Base-by-base conservation (phyloP, 2,113 vertebrate species). In the Telmatochromis bifrenatus region DNA sequence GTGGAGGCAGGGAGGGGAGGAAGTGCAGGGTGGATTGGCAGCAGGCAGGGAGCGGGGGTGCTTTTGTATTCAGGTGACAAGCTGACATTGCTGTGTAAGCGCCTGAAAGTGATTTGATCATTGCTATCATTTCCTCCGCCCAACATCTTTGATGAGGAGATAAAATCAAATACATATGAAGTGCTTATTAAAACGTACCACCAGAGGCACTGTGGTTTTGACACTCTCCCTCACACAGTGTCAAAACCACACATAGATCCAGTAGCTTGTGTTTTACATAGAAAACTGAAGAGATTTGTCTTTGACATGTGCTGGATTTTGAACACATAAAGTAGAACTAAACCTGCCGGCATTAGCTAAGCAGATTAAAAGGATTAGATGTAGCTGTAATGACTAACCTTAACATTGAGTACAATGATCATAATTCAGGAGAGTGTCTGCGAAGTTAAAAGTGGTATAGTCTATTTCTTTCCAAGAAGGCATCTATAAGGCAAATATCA, bases 51-150 rank as follows among this genome's bases (percentile, higher is more conserved):
- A 23, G 37, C 3, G n/a, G 87, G 87, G 73, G 49, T 87, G 86
- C 89, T 92, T 92, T 92, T 1, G 85, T 93, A 93, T 92, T 91
- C 90, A 91, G 90, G 90, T 91, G 93, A 93, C 6, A 83, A 88
- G 87, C 84, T 94, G 91, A 94, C 92, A 89, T 95, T 92, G 94
- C 91, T 86, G 88, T 87, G 89, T 90, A 88, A 94, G 92, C 9
- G 73, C 85, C 91, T 86, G 84, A 90, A 92, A 92, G 84, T 87
- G 90, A 93, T 95, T 94, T 88, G 91, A 94, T 94, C 87, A 86
- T 93, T 90, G 90, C 90, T 89, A 94, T 92, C 90, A 87, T 94
- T 87, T 79, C 89, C 88, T 83, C 84, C 2, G 26, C 81, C 83
- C 82, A 37, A 89, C 91, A 81, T 91, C 80, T 80, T 87, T 84